phyloP scores from a whole-genome alignment of 2,113 vertebrate species.

The Platycercus adscitus region DNA sequence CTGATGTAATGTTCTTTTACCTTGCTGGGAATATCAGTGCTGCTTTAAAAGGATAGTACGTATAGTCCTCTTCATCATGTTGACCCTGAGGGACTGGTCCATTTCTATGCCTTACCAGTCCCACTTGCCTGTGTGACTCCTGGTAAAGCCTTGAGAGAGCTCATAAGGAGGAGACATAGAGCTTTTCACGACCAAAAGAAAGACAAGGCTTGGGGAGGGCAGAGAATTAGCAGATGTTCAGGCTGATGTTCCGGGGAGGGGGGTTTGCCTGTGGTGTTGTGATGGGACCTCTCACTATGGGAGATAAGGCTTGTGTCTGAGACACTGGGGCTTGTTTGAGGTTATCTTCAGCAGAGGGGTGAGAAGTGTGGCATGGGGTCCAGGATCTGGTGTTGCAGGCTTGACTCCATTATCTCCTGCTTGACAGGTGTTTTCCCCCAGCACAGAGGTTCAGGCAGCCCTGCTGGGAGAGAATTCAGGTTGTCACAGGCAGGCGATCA shows the following conservation, averaged over 20 bases:
- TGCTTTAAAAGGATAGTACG: neutral
- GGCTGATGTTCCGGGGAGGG: neutral
- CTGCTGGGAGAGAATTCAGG: neutral
- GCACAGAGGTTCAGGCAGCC: neutral
- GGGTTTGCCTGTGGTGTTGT: neutral
- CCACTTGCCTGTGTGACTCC: neutral
- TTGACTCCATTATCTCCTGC: neutral
- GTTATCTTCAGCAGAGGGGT: neutral
- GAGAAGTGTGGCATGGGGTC: neutral
- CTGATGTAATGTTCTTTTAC: neutral
- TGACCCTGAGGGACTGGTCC: neutral
- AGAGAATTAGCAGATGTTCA: neutral
- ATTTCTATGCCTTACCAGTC: neutral
- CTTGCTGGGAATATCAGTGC: neutral
- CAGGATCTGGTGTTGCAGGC: neutral
- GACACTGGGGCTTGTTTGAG: neutral
- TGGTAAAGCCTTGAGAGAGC: neutral
- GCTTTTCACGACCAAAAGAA: neutral
- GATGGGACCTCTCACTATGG: neutral
- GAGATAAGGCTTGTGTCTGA: neutral
- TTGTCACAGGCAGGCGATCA: fast-evolving
- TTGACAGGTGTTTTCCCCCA: neutral
- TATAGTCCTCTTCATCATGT: neutral
- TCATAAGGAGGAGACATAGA: neutral
- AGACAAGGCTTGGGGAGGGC: neutral